Evolutionary conservation across 2,113 vertebrate species (phyloP).

Genomic region (Phainopepla nitens): DNA sequence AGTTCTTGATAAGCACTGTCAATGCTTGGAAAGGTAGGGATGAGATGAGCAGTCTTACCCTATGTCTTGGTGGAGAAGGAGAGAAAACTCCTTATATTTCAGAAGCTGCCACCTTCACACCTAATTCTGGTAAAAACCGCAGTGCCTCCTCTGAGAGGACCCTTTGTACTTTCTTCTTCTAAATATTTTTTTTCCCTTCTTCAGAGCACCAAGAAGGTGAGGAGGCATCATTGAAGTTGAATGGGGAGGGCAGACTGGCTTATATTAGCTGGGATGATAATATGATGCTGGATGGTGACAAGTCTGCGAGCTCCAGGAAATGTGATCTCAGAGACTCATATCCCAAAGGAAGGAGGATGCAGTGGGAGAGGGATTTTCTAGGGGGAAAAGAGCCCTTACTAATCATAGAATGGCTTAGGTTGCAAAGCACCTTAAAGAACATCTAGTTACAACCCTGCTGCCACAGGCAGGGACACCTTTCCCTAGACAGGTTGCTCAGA

Average conservation of each 20-base stretch:
- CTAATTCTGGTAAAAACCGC: neutral
- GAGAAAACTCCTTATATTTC: neutral
- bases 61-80: neutral
- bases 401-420: neutral
- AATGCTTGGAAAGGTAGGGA: neutral
- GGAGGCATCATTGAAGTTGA: neutral
- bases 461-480: fast-evolving
- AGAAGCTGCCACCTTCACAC: neutral
- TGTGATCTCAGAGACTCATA: neutral
- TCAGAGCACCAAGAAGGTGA: neutral
- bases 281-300: neutral
- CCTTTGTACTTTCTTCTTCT: neutral
- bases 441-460: fast-evolving
- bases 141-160: neutral
- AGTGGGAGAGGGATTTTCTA: neutral
- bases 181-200: neutral
- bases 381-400: neutral
- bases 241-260: neutral
- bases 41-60: neutral
- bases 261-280: neutral
- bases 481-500: neutral
- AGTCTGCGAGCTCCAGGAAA: neutral
- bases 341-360: neutral
- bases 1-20: neutral
- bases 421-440: neutral